Percentiles rank a stretch among this genome's conserved stretches.
Evolutionary conservation across 2,888 invertebrate species (phyloP).

Genomic region (Steinernema hermaphroditum): DNA sequence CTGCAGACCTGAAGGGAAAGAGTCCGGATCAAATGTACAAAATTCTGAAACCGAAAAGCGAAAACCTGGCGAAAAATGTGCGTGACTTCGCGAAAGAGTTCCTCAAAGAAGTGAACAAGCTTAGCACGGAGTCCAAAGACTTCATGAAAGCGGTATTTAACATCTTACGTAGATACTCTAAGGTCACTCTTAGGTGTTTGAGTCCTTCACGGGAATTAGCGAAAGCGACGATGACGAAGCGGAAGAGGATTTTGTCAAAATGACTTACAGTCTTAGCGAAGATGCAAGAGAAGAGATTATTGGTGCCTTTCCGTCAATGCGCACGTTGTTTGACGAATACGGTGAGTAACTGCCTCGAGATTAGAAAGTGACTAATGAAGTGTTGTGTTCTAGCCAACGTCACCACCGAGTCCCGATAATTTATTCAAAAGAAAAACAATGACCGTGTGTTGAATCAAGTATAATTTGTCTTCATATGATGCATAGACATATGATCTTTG

Average conservation of each 20-base stretch:
- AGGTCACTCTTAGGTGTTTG: not conserved
- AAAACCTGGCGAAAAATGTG: not conserved
- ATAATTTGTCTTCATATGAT: too few species aligned
- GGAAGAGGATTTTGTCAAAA: not conserved
- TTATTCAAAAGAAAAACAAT: too few species aligned
- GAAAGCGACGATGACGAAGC: slow-evolving; percentile 7
- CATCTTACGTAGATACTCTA: not conserved
- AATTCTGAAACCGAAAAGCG: slow-evolving; percentile 10
- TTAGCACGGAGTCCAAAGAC: not conserved
- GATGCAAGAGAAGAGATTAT: not conserved
- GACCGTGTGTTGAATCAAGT: too few species aligned
- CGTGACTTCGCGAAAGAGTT: not conserved
- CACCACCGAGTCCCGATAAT: too few species aligned
- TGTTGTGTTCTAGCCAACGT: too few species aligned
- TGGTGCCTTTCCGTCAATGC: not conserved
- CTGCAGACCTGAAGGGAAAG: slow-evolving; percentile 1
- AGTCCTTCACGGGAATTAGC: slow-evolving; percentile 14
- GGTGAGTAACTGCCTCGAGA: not conserved
- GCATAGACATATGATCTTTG: too few species aligned
- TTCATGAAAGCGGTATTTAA: slow-evolving; percentile 14
- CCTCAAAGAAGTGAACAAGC: not conserved
- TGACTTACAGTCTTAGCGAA: not conserved
- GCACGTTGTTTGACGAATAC: not conserved
- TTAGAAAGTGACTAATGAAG: too few species aligned
- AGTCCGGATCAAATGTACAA: slow-evolving; percentile 1